These are phyloP conservation scores for Meda fulgida DNA, from an alignment of 2,797 vertebrate species.

Conservation along the genomic window DNA sequence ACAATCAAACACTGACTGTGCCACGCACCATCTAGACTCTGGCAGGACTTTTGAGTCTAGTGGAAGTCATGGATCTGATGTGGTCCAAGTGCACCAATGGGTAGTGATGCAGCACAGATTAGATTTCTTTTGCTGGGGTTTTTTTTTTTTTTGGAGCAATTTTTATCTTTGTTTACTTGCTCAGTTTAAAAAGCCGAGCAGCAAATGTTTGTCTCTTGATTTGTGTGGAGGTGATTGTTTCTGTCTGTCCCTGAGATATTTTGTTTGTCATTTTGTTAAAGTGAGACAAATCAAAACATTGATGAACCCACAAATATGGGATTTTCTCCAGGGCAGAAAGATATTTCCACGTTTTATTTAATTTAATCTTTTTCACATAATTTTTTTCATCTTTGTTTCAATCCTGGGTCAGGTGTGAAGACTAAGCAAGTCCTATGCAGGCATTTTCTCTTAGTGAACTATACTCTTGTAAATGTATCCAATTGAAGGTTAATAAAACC, in stretches of 20 bases:
- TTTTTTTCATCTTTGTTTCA: neutral
- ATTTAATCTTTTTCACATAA: neutral
- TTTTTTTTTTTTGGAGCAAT: neutral
- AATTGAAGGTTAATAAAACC: conserved; percentile 25
- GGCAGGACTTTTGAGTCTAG: conserved; percentile 21
- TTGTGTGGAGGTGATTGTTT: conserved; percentile 31
- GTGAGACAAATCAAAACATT: conserved; percentile 11
- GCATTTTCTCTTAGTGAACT: conserved; percentile 23
- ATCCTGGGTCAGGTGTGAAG: conserved; percentile 19
- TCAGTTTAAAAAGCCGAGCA: conserved; percentile 38
- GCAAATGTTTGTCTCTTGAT: conserved; percentile 28
- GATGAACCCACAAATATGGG: neutral
- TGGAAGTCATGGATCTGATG: conserved; percentile 9
- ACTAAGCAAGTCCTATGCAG: conserved; percentile 22
- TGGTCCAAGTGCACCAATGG: conserved; percentile 35
- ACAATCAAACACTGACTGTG: conserved; percentile 58
- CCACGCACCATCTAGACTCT: conserved; percentile 15
- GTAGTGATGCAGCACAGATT: conserved; percentile 54
- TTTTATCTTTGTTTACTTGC: conserved; percentile 52
- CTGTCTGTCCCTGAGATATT: conserved; percentile 10
- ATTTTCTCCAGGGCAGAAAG: neutral
- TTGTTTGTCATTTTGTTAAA: neutral
- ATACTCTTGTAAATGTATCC: conserved; percentile 34
- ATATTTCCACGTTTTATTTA: neutral
- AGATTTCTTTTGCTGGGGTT: conserved; percentile 12